Percentiles rank a stretch among this genome's conserved stretches.
phyloP scores from a whole-genome alignment of 2,888 invertebrate species.

The Campoplex capitator region DNA sequence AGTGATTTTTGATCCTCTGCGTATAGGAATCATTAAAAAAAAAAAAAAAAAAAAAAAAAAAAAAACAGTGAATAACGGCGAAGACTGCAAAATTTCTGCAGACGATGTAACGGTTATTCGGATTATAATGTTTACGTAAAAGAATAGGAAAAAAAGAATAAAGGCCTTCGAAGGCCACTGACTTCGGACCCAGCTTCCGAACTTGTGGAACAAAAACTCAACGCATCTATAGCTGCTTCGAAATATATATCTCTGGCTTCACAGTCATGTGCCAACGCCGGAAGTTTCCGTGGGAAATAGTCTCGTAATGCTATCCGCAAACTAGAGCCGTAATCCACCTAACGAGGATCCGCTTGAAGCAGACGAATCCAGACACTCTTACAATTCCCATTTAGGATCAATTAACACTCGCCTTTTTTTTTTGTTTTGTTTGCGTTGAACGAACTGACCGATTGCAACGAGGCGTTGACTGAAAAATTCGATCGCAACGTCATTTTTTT shows the following conservation, averaged over 20 bases:
- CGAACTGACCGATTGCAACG: neutral
- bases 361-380: constrained; percentile 26
- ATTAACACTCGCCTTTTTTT: constrained; percentile 43
- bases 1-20: neutral
- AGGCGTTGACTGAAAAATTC: neutral
- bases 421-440: neutral
- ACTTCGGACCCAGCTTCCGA: constrained; percentile 50
- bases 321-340: constrained; percentile 18
- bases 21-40: neutral
- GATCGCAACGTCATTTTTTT: too few relatives aligned
- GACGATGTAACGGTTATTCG: constrained; percentile 29
- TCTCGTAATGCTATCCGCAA: constrained; percentile 34
- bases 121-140: constrained; percentile 55
- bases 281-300: constrained; percentile 60
- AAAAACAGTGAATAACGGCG: neutral
- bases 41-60: neutral
- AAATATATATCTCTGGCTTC: neutral
- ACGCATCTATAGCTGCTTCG: neutral
- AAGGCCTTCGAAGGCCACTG: constrained; percentile 23
- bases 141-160: constrained; percentile 18
- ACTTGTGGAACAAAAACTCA: neutral
- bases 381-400: neutral
- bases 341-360: constrained; percentile 24
- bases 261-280: neutral
- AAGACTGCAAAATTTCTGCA: constrained; percentile 2